Evolutionary conservation across 1,140 invertebrate genomes (phyloP).

Genomic region (Brachionus rubens): DNA sequence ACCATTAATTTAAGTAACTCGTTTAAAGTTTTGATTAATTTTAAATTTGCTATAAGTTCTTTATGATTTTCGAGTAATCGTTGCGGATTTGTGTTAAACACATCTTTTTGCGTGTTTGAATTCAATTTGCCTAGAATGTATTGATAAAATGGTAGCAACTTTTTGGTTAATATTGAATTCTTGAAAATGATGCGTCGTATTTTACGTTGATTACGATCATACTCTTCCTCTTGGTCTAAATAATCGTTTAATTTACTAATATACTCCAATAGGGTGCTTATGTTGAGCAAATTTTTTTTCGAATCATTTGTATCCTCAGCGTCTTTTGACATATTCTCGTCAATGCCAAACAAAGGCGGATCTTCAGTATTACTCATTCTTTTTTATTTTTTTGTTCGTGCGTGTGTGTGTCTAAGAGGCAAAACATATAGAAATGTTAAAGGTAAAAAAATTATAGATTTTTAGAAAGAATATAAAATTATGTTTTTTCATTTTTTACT

Average conservation of each 20-base stretch:
- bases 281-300: not conserved
- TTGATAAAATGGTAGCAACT: not conserved
- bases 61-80: not conserved
- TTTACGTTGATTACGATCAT: not conserved
- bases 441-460: no score
- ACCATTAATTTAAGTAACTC: constrained; percentile 6
- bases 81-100: not conserved
- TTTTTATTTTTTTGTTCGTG: not conserved
- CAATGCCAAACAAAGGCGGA: no score
- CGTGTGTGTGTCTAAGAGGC: no score
- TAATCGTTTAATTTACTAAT: constrained; percentile 20
- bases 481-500: no score
- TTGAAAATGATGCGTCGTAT: constrained; percentile 7
- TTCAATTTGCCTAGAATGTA: constrained; percentile 3
- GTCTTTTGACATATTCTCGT: no score
- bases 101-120: not conserved
- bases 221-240: constrained; percentile 11
- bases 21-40: constrained; percentile 17
- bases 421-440: no score
- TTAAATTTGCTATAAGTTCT: not conserved
- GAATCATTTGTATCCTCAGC: not conserved
- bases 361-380: no score
- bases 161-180: not conserved
- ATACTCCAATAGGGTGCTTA: not conserved
- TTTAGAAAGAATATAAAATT: no score